Conservation (phyloP, 2,888 invertebrate species). For the Deladenus siricidicola region DNA sequence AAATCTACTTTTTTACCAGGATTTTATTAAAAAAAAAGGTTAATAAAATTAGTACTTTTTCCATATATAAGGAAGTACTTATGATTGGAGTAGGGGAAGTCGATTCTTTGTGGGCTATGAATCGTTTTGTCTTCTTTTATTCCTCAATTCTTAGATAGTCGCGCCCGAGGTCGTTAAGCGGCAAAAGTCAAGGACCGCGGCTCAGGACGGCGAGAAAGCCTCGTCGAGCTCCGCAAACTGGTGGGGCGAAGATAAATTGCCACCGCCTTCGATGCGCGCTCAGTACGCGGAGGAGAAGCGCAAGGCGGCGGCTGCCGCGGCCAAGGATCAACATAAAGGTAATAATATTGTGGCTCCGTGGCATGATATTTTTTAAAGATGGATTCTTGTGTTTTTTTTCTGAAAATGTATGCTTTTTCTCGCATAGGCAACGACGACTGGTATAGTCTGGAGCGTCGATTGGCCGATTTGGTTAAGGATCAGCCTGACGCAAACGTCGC, state of each 20-base stretch:
- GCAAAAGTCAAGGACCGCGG: slow-evolving; percentile 2
- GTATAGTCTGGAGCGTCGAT: slow-evolving; percentile 15
- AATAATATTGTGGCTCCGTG: neutral
- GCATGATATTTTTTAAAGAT: neutral
- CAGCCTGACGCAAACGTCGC: neutral
- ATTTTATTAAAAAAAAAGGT: slow-evolving; percentile 13
- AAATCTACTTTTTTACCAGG: slow-evolving; percentile 8
- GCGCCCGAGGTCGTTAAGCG: too few relatives aligned
- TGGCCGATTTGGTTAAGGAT: slow-evolving; percentile 24
- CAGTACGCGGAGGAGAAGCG: slow-evolving; percentile 5
- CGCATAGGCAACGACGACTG: too few relatives aligned
- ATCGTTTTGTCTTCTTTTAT: too few relatives aligned
- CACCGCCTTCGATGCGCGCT: slow-evolving; percentile 41
- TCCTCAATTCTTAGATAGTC: too few relatives aligned
- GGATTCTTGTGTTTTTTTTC: too few relatives aligned
- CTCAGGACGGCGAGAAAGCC: neutral
- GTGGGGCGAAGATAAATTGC: slow-evolving; percentile 43
- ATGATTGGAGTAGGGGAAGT: too few relatives aligned
- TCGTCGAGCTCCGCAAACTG: slow-evolving; percentile 29
- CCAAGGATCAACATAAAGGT: neutral
- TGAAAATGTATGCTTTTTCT: too few relatives aligned
- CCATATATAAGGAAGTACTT: too few relatives aligned
- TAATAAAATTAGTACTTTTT: too few relatives aligned
- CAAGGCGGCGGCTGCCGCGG: neutral
- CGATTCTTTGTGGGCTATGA: too few relatives aligned